A percentile compares a stretch with the other conserved stretches of the same genome.
phyloP scores from a whole-genome alignment of 1,140 invertebrate species.

The Acyrthosiphon pisum region DNA sequence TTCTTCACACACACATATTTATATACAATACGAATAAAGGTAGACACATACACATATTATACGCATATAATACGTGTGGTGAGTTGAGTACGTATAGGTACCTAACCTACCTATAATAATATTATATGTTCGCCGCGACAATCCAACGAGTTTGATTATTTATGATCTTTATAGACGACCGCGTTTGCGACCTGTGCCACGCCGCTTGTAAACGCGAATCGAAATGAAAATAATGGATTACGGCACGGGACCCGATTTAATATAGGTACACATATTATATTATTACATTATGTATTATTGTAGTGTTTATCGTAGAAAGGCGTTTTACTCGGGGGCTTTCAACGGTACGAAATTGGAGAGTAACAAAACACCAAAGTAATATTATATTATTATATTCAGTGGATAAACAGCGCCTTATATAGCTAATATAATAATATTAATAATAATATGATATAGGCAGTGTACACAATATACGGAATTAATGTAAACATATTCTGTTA shows the following conservation, averaged over 20 bases:
- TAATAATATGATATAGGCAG: background rate
- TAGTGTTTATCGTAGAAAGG: slow-evolving; percentile 8
- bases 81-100: background rate
- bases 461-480: background rate
- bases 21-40: background rate
- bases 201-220: slow-evolving; percentile 35
- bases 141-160: slow-evolving; percentile 52
- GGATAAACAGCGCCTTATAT: background rate
- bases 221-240: slow-evolving; percentile 5
- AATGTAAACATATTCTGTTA: background rate
- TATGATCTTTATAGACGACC: slow-evolving; percentile 14
- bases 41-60: background rate
- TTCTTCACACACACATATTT: background rate
- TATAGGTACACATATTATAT: background rate
- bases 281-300: too few relatives aligned
- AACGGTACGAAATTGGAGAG: background rate
- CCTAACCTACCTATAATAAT: too few relatives aligned
- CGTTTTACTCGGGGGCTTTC: background rate
- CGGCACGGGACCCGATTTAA: background rate
- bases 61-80: background rate
- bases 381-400: background rate
- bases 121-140: slow-evolving; percentile 12
- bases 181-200: background rate
- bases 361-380: slow-evolving; percentile 15
- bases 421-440: background rate